Base-by-base conservation (phyloP, 2,888 invertebrate genomes). In the Xestobium rufovillosum region DNA sequence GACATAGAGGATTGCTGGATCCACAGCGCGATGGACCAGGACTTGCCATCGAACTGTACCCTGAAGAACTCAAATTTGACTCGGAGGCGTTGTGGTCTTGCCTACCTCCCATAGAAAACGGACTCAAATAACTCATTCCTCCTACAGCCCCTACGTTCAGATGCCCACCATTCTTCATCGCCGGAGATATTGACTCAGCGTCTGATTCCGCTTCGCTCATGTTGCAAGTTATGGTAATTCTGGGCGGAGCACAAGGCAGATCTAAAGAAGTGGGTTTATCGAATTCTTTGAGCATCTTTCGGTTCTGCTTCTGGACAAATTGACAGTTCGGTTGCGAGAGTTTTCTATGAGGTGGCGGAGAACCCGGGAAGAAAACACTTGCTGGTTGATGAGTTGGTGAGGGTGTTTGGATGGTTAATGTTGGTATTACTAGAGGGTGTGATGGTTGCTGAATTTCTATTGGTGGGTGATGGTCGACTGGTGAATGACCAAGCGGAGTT, bases 21-120 rank as follows among this genome's bases (percentile, higher is more conserved):
- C 84, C 83, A 57, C 86, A 86, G 42, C 86, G 69, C 1, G 85
- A 85, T 3, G 85, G 83, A 1, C 84, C 85, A 1, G 86, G 86
- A 62, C 83, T 84, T 1, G 86, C 84, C 81, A 86, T 85, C 2
- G 85, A 86, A 45, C 84, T 84, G 60, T 87, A 87, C 4, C 87
- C 87, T 1, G 85, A 86, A 4, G 86, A 85, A 44, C 85, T 85
- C 26, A 87, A 68, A 61, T 87, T 87, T 2, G 85, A 85, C 65
- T 87, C 85, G 1, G 86, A 86, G 9, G 83, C 82, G 2, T 81
- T 83, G 48, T 85, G 72, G 53, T 83, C 83, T 9, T 78, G 78
- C 45, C 81, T 67, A 1, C 74, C 73, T 28, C 78, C 76, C 73
- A 83, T 80, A 1, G 82, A 77, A 59, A 85, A 85, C 1, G 86